Conservation (phyloP, 1,140 invertebrate species). For the Mesaphorura yosii region DNA sequence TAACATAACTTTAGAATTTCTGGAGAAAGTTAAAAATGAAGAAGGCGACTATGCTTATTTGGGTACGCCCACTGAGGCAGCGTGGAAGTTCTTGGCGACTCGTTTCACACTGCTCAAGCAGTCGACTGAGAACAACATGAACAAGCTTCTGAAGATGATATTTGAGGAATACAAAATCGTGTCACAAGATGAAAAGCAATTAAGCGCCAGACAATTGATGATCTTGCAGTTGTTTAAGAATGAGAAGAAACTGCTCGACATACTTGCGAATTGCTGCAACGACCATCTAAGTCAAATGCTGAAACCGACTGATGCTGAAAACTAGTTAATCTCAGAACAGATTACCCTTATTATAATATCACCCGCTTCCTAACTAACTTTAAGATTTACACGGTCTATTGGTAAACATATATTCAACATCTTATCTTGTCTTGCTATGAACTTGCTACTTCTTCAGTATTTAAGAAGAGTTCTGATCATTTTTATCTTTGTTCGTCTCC, state of each 20-base stretch:
- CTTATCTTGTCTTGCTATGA: too few species aligned
- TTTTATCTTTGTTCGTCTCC: too few species aligned
- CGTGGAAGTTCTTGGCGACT: slow-evolving; percentile 22
- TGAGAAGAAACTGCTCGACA: slow-evolving; percentile 25
- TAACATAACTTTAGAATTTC: slow-evolving; percentile 16
- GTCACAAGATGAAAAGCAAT: slow-evolving; percentile 2
- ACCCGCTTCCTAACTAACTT: too few species aligned
- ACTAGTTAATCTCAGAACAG: not conserved
- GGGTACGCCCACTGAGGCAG: slow-evolving; percentile 12
- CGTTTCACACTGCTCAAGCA: slow-evolving; percentile 20
- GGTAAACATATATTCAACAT: too few species aligned
- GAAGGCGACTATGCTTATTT: slow-evolving; percentile 12
- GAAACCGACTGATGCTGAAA: too few species aligned
- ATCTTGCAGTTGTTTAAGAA: slow-evolving; percentile 26
- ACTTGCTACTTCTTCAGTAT: too few species aligned
- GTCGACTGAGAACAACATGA: slow-evolving; percentile 17
- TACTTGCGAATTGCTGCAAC: slow-evolving; percentile 16
- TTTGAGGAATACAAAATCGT: slow-evolving; percentile 2
- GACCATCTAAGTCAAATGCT: slow-evolving; percentile 10
- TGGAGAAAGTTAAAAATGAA: slow-evolving; percentile 20
- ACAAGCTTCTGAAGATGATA: slow-evolving; percentile 6
- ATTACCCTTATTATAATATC: too few species aligned
- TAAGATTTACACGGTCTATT: too few species aligned
- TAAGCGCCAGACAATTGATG: slow-evolving; percentile 9
- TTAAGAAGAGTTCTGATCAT: too few species aligned